Base-by-base conservation (phyloP, 53 echinoderm and acorn worm species). In the Astropecten irregularis region DNA sequence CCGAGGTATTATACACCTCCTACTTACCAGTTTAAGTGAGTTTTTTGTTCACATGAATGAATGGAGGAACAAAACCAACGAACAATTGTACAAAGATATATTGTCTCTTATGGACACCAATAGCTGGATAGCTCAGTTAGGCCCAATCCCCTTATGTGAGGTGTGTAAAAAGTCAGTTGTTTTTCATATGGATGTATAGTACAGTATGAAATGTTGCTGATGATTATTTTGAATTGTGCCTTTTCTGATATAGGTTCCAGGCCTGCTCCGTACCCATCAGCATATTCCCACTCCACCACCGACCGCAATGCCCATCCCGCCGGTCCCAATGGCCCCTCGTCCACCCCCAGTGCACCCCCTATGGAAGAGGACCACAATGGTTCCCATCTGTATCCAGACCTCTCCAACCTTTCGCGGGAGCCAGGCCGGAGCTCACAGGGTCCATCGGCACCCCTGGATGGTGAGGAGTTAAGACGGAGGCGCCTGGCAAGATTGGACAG, bases 401-500 rank as follows among this genome's bases (percentile, higher is more conserved):
- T 65, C 26, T 6, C 28, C n/a, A 30, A 61, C 27, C n/a, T 79
- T 38, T 7, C 27, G 15, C 40, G 35, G 30, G 56, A 52, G 2
- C 30, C 2, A 11, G 40, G 63, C 40, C 51, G 60, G 31, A 36
- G 48, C 46, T 61, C 62, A 1, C 32, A 39, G n/a, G 34, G 13
- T 14, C 60, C 66, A 1, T 35, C 52, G n/a, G 14, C 16, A 3
- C 11, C 52, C 5, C n/a, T n/a, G n/a, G 79, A 86, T 23, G 51
- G 84, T 20, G 96, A 96, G 0, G 96, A 96, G 70, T 66, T 96
- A 4, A 73, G 96, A 18, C 81, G 96, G 66, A 71, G 96, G 27
- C 56, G 96, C 50, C 39, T 96, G 31, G 88, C 85, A 3, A 84
- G 89, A 36, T 87, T 96, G 34, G 85, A 91, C 28, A 83, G 87